A percentile compares a stretch with the other conserved stretches of the same genome.
Conservation (phyloP, 2,888 invertebrate genomes). For the Trilocha varians region DNA sequence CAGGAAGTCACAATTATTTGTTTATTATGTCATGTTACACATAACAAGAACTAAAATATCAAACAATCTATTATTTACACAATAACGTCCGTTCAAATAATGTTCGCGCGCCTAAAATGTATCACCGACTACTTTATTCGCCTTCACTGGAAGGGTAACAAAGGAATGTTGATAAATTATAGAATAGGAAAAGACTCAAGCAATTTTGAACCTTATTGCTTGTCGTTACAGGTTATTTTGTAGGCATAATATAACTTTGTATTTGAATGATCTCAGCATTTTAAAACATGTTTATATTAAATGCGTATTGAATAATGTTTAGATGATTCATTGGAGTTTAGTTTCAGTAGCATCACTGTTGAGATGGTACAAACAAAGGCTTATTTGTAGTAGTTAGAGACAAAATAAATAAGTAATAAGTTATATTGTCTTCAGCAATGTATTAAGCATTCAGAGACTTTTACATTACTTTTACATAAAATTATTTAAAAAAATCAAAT, state of each 20-base stretch:
- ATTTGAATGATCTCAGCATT: neutral
- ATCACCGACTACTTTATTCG: neutral
- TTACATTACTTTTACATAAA: no score
- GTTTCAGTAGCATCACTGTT: neutral
- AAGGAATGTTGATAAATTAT: neutral
- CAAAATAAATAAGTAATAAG: no score
- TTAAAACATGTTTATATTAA: neutral
- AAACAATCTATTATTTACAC: conserved; percentile 54
- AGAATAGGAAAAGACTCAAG: neutral
- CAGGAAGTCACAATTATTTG: conserved; percentile 42
- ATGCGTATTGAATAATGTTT: neutral
- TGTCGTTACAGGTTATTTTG: neutral
- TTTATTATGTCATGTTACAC: conserved; percentile 41
- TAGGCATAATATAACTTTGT: neutral
- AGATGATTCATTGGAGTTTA: neutral
- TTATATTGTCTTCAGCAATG: no score
- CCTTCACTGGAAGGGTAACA: neutral
- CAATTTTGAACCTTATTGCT: neutral
- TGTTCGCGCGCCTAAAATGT: conserved; percentile 3
- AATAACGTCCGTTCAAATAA: conserved; percentile 28
- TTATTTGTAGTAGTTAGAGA: no score
- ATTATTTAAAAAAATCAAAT: no score
- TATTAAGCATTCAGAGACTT: no score
- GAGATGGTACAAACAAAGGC: neutral
- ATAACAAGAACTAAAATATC: conserved; percentile 27